phyloP scores from a whole-genome alignment of 2,113 vertebrate genomes.

The Rhodinocichla rosea region DNA sequence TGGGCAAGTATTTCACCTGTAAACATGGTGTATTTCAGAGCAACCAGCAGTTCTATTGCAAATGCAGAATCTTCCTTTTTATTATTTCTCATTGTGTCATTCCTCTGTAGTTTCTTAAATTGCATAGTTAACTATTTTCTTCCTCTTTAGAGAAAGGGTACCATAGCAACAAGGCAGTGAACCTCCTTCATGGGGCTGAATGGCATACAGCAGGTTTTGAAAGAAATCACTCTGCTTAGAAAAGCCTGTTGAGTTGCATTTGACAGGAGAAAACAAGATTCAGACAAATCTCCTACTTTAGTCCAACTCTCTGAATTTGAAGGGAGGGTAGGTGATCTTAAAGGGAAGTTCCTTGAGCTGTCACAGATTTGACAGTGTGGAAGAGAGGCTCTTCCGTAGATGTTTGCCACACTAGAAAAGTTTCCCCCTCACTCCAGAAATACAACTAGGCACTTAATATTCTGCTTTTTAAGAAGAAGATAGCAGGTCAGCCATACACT shows the following conservation, averaged over 20 bases:
- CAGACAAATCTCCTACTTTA: not conserved
- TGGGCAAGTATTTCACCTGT: not conserved
- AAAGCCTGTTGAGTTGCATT: conserved; percentile 19
- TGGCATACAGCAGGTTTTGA: conserved; percentile 10
- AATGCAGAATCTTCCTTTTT: conserved; percentile 8
- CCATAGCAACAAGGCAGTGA: conserved; percentile 71
- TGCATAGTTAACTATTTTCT: conserved; percentile 69
- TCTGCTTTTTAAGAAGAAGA: not conserved
- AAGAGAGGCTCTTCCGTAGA: not conserved
- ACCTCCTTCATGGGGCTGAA: conserved; percentile 62
- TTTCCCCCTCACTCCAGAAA: not conserved
- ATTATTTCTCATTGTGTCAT: not conserved
- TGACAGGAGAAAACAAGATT: conserved; percentile 43
- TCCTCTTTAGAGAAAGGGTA: conserved; percentile 64
- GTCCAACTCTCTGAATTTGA: conserved; percentile 4
- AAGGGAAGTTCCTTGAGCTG: conserved; percentile 21
- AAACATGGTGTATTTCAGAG: not conserved
- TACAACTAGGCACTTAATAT: not conserved
- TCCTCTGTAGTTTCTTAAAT: conserved; percentile 61
- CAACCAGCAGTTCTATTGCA: not conserved
- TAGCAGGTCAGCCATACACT: not conserved
- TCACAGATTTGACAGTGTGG: not conserved
- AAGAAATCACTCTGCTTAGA: conserved; percentile 43
- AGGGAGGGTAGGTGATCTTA: not conserved
- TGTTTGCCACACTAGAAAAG: not conserved